Evolutionary conservation across 2,113 vertebrate species (phyloP).

Genomic region (Apodemus sylvaticus): DNA sequence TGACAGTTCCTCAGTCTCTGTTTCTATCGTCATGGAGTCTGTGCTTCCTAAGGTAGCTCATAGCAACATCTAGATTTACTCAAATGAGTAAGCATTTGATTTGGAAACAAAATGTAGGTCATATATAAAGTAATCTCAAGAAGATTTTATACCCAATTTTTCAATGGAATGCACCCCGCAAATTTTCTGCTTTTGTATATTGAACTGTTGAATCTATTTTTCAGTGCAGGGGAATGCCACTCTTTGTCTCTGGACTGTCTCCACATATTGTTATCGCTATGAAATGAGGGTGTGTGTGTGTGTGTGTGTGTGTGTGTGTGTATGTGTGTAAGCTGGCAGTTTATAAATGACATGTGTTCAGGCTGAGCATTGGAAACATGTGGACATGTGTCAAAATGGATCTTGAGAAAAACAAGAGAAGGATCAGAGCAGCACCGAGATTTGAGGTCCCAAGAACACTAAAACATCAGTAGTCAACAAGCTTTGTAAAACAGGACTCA

Average conservation of each 20-base stretch:
- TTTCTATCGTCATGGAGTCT: background rate
- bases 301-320: no score
- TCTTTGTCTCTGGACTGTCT: background rate
- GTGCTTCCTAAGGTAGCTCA: background rate
- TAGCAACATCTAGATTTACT: background rate
- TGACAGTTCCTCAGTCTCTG: background rate
- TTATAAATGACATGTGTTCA: slow-evolving; percentile 13
- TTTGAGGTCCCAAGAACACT: background rate
- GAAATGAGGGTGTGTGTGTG: background rate
- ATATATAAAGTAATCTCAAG: background rate
- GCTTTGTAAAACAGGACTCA: background rate
- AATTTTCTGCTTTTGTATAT: background rate
- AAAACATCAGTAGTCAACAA: background rate
- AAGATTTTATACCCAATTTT: background rate
- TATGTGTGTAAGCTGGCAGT: background rate
- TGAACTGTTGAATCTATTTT: background rate
- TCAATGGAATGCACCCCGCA: background rate
- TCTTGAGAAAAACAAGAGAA: slow-evolving; percentile 55
- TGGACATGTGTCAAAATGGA: slow-evolving; percentile 60
- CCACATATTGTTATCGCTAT: background rate
- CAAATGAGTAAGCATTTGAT: background rate
- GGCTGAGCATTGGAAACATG: slow-evolving; percentile 50
- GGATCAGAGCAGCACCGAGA: background rate
- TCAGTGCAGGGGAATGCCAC: background rate
- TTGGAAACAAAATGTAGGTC: background rate